These are phyloP conservation scores for Spodoptera frugiperda DNA, from an alignment of 1,140 invertebrate genomes.

Conservation along the genomic window DNA sequence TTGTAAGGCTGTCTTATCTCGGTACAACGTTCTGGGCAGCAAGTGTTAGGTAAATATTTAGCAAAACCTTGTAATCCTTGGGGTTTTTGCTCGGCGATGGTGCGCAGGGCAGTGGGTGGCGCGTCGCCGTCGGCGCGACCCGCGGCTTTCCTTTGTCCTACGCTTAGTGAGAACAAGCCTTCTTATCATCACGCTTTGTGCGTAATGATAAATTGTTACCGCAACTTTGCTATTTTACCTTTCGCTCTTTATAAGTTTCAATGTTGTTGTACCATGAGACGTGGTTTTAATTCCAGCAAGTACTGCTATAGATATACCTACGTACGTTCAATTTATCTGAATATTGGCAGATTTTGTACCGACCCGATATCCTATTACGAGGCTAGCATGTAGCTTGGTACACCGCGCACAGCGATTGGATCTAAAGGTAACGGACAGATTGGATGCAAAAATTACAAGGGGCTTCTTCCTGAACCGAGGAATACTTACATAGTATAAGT, in stretches of 20 bases:
- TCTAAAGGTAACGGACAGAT: constrained; percentile 24
- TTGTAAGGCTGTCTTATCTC: constrained; percentile 40
- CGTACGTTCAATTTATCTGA: not conserved
- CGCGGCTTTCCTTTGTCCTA: constrained; percentile 58
- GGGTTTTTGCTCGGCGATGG: constrained; percentile 56
- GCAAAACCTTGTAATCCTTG: constrained; percentile 64
- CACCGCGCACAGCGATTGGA: constrained; percentile 13
- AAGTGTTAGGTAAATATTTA: constrained; percentile 70
- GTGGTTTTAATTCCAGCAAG: not conserved
- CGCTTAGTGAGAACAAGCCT: constrained; percentile 54
- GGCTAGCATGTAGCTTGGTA: constrained; percentile 4
- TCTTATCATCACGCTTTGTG: constrained; percentile 64
- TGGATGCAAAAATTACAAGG: constrained; percentile 30
- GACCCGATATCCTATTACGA: not conserved
- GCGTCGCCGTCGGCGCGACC: constrained; percentile 30
- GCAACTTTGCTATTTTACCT: constrained; percentile 24
- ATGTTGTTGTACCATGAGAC: not conserved
- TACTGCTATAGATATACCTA: not conserved
- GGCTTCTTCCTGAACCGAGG: constrained; percentile 2
- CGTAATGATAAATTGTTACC: constrained; percentile 65
- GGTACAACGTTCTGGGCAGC: constrained; percentile 40
- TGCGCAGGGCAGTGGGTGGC: constrained; percentile 25
- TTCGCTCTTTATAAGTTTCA: constrained; percentile 22
- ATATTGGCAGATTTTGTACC: not conserved
- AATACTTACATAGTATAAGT: not conserved